A percentile compares a stretch with the other conserved stretches of the same genome.
Conservation (phyloP, 2,113 vertebrate species). For the Malaclemys terrapin region DNA sequence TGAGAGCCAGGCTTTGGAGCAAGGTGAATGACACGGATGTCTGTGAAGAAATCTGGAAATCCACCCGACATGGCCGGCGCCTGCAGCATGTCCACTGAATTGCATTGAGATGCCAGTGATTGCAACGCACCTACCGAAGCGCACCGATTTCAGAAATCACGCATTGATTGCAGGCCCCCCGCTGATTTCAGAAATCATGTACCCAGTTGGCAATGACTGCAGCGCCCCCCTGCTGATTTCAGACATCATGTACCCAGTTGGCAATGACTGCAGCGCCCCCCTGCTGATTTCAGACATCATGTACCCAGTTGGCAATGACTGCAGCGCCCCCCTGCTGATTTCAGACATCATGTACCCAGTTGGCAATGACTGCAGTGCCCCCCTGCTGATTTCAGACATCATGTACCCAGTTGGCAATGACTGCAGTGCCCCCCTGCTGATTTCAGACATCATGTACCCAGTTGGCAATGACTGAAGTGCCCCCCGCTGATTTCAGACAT, state of each 20-base stretch:
- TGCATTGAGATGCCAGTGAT: not conserved
- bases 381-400: too few relatives aligned
- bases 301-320: not conserved
- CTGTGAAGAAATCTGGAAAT: not conserved
- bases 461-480: not conserved
- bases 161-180: too few relatives aligned
- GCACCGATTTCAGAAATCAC: not conserved
- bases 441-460: not conserved
- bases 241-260: not conserved
- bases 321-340: not conserved
- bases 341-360: not conserved
- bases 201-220: not conserved
- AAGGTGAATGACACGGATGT: not conserved
- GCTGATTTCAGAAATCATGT: too few relatives aligned
- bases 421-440: not conserved
- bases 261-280: not conserved
- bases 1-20: not conserved
- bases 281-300: not conserved
- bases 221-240: not conserved
- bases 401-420: not conserved
- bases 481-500: not conserved
- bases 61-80: too few relatives aligned
- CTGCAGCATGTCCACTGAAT: not conserved
- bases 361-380: not conserved
- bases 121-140: not conserved